Evolutionary conservation across 2,113 vertebrate genomes (phyloP).

Genomic region (Balaeniceps rex): DNA sequence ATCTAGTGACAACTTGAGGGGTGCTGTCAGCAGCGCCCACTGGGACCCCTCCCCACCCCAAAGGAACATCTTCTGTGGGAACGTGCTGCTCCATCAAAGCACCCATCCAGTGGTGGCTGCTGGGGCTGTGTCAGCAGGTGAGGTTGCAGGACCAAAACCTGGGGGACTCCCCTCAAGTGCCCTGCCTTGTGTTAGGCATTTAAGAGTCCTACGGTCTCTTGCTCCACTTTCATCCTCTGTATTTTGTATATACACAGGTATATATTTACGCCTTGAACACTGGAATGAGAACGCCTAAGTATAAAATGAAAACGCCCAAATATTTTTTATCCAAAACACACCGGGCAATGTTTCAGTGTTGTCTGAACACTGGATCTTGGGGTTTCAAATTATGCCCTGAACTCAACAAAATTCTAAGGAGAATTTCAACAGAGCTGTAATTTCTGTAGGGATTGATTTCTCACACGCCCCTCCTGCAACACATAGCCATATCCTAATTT

Average conservation of each 20-base stretch:
- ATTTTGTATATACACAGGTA: not conserved
- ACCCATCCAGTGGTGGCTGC: not conserved
- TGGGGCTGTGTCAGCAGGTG: not conserved
- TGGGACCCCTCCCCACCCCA: fast-evolving
- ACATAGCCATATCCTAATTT: not conserved
- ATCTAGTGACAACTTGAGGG: not conserved
- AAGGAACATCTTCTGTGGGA: not conserved
- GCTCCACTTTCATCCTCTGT: not conserved
- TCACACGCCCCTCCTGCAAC: not conserved
- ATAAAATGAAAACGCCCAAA: not conserved
- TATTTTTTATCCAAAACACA: not conserved
- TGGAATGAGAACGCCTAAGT: not conserved
- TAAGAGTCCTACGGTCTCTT: not conserved
- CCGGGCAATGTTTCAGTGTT: fast-evolving
- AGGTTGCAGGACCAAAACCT: not conserved
- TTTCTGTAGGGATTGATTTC: not conserved
- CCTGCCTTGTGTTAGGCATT: not conserved
- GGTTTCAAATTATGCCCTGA: not conserved
- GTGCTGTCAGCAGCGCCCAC: not conserved
- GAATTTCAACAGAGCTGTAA: not conserved
- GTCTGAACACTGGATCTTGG: not conserved
- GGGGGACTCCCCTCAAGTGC: not conserved
- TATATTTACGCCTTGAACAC: not conserved
- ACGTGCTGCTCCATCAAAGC: not conserved
- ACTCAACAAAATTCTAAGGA: not conserved